Evolutionary conservation across 2,888 invertebrate species (phyloP), one percentile per base, ranked within the genome.

Genomic region (Prosopocoilus inquinatus): DNA sequence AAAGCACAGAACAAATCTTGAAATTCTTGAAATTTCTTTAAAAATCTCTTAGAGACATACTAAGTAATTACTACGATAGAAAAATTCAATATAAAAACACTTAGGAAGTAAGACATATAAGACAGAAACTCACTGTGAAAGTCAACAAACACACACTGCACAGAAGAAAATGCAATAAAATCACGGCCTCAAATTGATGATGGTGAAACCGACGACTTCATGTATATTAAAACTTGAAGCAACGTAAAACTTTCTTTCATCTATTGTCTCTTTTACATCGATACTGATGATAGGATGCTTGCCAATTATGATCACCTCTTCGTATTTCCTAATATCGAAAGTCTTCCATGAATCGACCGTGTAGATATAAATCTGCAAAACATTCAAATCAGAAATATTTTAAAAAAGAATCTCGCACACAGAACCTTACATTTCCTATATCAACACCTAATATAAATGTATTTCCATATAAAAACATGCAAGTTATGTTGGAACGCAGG

Each of bases 381-480:
- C n/a, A 41, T 2, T 41, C 1, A 2, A 13, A 2, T 15, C 8
- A 13, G 41, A 9, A 11, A 41, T 13, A 15, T 8, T 38, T 12
- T 9, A 12, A 12, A 12, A 4, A 7, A 1, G 7, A 12, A 5
- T 38, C 5, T 13, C n/a, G n/a, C 15, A 15, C 32, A 5, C 20
- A 7, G 9, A 45, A 12, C 70, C 74, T 69, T 67, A 76, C 75
- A 56, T 63, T 67, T 57, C 77, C 77, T 34, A 66, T 65, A 62
- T 72, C 72, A 20, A 72, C 70, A 35, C 75, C 77, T 16, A 77
- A 58, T 13, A 76, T 64, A 50, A 77, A 67, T 9, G 75, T 76
- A 55, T 75, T 76, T 12, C 76, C 76, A 65, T 76, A 76, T 3
- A 76, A 58, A 61, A 66, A 75, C 64, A 76, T 72, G 60, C 75